Conservation (phyloP, 1,140 invertebrate species). For the Campoletis sonorensis region DNA sequence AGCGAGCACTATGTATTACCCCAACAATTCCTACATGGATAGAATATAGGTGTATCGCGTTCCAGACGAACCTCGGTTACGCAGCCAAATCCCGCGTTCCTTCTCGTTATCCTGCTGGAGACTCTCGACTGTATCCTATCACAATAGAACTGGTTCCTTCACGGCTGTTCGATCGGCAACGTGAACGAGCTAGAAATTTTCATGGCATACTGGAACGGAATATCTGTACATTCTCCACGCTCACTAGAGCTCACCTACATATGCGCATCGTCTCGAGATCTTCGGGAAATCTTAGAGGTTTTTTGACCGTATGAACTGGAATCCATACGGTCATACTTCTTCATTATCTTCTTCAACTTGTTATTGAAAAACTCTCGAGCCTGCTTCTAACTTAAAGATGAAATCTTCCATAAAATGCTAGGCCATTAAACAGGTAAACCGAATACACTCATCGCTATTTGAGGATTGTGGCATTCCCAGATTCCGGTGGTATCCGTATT, state of each 20-base stretch:
- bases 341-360: too few species aligned
- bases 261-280: too few species aligned
- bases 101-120: slow-evolving; percentile 7
- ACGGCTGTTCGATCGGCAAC: slow-evolving; percentile 19
- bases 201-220: background rate
- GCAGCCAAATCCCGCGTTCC: slow-evolving; percentile 2
- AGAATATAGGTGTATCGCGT: background rate
- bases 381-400: too few species aligned
- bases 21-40: background rate
- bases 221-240: background rate
- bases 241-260: too few species aligned
- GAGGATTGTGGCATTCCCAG: too few species aligned
- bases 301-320: too few species aligned
- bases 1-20: background rate
- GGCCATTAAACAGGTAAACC: too few species aligned
- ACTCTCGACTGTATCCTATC: background rate
- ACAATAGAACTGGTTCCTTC: slow-evolving; percentile 20
- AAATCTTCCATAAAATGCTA: too few species aligned
- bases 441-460: too few species aligned
- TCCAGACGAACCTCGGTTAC: background rate
- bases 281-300: too few species aligned
- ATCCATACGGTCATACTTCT: too few species aligned
- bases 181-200: slow-evolving; percentile 2
- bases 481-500: background rate
- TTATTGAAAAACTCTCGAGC: too few species aligned